Evolutionary conservation across 2,797 vertebrate species (phyloP), one percentile per base, ranked within the genome.

Genomic region (Melanotaenia pygmaea): DNA sequence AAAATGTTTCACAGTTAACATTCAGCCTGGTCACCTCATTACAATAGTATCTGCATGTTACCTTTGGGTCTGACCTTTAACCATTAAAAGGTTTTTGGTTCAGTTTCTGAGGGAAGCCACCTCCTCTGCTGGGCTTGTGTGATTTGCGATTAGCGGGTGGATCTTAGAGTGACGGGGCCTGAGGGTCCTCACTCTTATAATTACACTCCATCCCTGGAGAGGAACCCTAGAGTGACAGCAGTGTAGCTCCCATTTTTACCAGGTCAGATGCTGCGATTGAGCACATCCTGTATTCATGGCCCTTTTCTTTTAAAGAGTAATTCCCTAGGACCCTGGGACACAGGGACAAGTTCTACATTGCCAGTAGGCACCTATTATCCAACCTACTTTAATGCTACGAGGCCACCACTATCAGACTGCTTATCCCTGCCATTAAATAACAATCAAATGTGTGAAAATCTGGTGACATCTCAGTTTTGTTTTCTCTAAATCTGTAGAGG

Each of bases 81-180:
- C 87, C 68, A 84, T 78, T 87, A 77, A 81, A 86, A 89, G 92
- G 89, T 94, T 94, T 94, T 92, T 93, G 92, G 91, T 93, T 93
- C 93, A 94, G 91, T 92, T 91, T 94, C 92, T 56, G 59, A 91
- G 91, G 92, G 90, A 92, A 92, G 89, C 83, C 87, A 90, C 87
- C 86, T 90, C 82, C 85, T 85, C 87, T 63, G 84, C 80, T 70
- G 83, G 76, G 81, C 78, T 73, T 86, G 78, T 88, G 86, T 91
- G 91, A 89, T 92, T 93, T 93, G 93, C 93, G 93, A 95, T 94
- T 94, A 94, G 94, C 83, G 88, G 91, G 93, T 90, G 92, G 92
- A 92, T 93, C 89, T 84, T 53, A 70, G 83, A 92, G 91, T 64
- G 64, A 92, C 72, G 79, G 89, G 89, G 90, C 94, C 92, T 89